phyloP scores from a whole-genome alignment of 2,113 vertebrate genomes.

The Apteryx owenii region DNA sequence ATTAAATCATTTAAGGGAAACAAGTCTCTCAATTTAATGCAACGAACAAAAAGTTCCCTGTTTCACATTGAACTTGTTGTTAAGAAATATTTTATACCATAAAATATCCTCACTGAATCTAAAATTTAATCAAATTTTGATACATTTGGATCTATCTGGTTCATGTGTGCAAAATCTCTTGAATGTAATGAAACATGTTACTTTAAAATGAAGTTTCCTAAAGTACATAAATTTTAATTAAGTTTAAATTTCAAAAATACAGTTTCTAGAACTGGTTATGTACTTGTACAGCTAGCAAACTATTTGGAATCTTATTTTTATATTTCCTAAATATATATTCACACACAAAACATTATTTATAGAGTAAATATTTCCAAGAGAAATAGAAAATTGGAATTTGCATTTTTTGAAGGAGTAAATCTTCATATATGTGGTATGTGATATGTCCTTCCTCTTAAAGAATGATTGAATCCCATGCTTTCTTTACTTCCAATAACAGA shows the following conservation, averaged over 20 bases:
- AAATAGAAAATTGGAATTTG: not conserved
- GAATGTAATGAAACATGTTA: not conserved
- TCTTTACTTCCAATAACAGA: not conserved
- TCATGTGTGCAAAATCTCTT: not conserved
- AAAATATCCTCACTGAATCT: not conserved
- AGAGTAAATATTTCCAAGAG: not conserved
- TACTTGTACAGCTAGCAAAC: not conserved
- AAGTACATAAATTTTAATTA: not conserved
- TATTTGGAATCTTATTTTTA: not conserved
- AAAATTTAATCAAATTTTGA: not conserved
- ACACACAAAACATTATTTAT: not conserved
- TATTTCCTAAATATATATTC: not conserved
- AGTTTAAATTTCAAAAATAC: not conserved
- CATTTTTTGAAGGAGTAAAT: not conserved
- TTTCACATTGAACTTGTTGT: not conserved
- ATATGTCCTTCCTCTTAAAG: not conserved
- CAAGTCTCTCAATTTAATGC: constrained; percentile 10
- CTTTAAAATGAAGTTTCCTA: not conserved
- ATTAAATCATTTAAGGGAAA: constrained; percentile 39
- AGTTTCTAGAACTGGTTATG: not conserved
- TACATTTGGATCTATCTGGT: not conserved
- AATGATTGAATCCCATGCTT: not conserved
- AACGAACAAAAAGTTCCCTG: not conserved
- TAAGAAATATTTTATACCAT: not conserved
- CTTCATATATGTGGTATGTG: not conserved